Evolutionary conservation across 1,140 invertebrate species (phyloP).

Genomic region (Panulirus ornatus): DNA sequence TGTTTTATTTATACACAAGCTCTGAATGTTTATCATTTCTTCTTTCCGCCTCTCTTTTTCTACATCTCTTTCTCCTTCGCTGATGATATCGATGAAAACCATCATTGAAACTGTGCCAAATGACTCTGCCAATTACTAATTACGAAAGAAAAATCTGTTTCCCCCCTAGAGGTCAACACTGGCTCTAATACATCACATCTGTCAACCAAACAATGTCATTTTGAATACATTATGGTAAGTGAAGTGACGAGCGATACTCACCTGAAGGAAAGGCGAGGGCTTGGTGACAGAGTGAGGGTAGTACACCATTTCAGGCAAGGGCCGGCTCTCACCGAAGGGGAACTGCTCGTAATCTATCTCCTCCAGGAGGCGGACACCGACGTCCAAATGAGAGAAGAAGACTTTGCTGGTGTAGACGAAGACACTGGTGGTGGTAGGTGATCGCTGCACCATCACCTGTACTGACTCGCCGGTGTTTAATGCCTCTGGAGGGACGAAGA

Average conservation of each 20-base stretch:
- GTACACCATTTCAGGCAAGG: conserved; percentile 48
- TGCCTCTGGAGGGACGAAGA: conserved; percentile 41
- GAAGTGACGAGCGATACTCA: too few species aligned
- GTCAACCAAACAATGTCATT: too few species aligned
- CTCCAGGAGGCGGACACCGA: conserved; percentile 22
- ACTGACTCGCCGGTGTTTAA: conserved; percentile 62
- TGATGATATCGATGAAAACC: neutral
- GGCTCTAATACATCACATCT: too few species aligned
- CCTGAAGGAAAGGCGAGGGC: conserved; percentile 29
- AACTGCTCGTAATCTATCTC: conserved; percentile 53
- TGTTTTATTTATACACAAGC: neutral
- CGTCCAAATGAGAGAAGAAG: conserved; percentile 12
- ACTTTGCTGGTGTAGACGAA: conserved; percentile 26
- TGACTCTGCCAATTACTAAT: too few species aligned
- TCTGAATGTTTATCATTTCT: neutral
- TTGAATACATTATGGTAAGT: too few species aligned
- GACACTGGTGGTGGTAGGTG: conserved; percentile 9
- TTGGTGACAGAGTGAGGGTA: conserved; percentile 62
- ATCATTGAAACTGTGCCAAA: too few species aligned
- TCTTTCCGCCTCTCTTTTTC: neutral
- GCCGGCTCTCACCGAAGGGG: conserved; percentile 41
- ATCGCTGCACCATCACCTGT: conserved; percentile 32
- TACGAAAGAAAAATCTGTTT: too few species aligned
- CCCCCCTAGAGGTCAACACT: too few species aligned
- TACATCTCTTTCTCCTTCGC: neutral